Base-by-base conservation (phyloP, 2,888 invertebrate species). In the Sceliomorpha sp. region DNA sequence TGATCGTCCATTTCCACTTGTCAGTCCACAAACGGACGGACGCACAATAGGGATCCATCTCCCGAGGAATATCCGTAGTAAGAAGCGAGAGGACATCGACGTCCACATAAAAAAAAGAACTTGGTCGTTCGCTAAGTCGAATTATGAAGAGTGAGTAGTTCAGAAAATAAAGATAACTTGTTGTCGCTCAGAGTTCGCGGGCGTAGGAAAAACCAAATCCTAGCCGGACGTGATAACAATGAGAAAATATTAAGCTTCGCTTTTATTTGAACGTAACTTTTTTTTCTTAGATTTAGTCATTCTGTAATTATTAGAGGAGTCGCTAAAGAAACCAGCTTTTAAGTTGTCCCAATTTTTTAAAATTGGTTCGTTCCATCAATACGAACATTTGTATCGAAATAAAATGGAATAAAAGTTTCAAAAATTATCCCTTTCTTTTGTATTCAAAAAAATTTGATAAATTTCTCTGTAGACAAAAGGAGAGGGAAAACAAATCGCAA, bases 1-100 rank as follows among this genome's bases (percentile, higher is more conserved):
- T 78, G 79, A 79, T 82, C 82, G 79, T 82, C 82, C 77, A 82
- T 82, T 82, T 82, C 81, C 79, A 83, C 82, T 79, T 80, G 82
- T 82, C 83, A 83, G 73, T 74, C 71, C 29, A 34, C 55, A 39
- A 64, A 74, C 70, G 73, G 74, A 79, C 77, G 74, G 75, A 74
- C 78, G 76, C 75, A 78, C 81, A 80, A 82, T 78, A 70, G 73
- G 73, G 74, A 74, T 73, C 74, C 72, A 71, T 66, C 76, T 79
- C 77, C 68, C 56, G 55, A 67, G 69, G 68, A 76, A 67, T 55
- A 50, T 59, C 63, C 44, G 68, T 66, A 72, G 78, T 73, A 73
- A 76, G 70, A 59, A 72, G 31, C 48, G 59, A 69, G 72, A 63
- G 71, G 70, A 66, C 60, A 55, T 59, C 67, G 60, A 68, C 69